Evolutionary conservation across 2,113 vertebrate genomes (phyloP), one percentile per base, ranked within the genome.

Genomic region (Shinisaurus crocodilurus): DNA sequence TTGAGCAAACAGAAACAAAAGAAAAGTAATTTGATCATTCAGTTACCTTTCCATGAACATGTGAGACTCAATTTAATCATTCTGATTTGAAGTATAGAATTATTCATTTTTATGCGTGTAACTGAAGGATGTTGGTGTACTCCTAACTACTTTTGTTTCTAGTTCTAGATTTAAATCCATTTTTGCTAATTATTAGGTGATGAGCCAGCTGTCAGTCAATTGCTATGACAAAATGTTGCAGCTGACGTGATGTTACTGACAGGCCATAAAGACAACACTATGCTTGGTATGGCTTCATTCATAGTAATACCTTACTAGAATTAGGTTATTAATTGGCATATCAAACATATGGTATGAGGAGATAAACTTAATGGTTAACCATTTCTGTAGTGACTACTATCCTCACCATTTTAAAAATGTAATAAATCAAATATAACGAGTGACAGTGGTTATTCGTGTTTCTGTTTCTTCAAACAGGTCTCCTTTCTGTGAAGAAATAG

Each of bases 401-500:
- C 37, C 37, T 40, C 32, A 77, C 43, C 37, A n/a, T n/a, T 65
- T 37, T 1, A 82, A 86, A 54, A 34, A 74, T 63, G 50, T 37
- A 82, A 8, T 48, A 8, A 32, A 3, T 12, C 20, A 76, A 63
- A 45, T 82, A 29, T 65, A 60, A 45, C 69, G 77, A n/a, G 70
- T 57, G 25, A 70, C 50, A 25, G 40, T 67, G 10, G 34, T 32
- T 18, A 84, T 60, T 67, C 29, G 48, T 34, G 48, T 81, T 88
- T 85, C 29, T 88, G 90, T 91, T 93, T 93, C 93, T 43, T 89
- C 54, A 50, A 79, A 27, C 94, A 99, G 99, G 94, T 99, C 99
- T 93, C 97, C 98, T 7, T 98, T 99, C 92, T 99, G 98, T 97
- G 98, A 99, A 93, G 99, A 99, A 95, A 98, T 99, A 80, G 96